A percentile compares a stretch with the other conserved stretches of the same genome.
Conservation (phyloP, 2,888 invertebrate genomes). For the Tipula helvola region DNA sequence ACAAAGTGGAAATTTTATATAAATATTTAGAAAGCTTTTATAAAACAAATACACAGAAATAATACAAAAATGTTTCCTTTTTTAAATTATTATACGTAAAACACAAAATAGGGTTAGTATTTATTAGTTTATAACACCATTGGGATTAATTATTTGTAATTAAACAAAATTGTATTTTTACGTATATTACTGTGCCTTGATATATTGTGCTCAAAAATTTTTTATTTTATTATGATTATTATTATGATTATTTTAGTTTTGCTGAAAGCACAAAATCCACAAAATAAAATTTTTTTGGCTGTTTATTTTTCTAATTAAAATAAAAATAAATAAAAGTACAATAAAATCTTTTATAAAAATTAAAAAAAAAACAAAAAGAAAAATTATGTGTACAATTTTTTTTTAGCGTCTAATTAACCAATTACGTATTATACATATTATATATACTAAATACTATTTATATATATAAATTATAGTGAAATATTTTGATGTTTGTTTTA, state of each 20-base stretch:
- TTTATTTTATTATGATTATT: neutral
- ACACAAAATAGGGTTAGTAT: neutral
- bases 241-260: neutral
- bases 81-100: neutral
- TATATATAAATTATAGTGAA: neutral
- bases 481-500: neutral
- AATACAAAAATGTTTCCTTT: neutral
- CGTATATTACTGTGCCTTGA: neutral
- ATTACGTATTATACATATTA: neutral
- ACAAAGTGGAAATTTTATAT: neutral
- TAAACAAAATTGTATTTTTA: neutral
- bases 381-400: neutral
- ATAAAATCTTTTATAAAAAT: neutral
- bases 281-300: neutral
- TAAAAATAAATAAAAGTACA: neutral
- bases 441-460: neutral
- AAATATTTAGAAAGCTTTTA: neutral
- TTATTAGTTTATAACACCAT: neutral
- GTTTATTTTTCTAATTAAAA: neutral
- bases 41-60: neutral
- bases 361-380: neutral
- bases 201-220: neutral
- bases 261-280: conserved; percentile 4
- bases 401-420: neutral
- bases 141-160: neutral